phyloP scores from a whole-genome alignment of 2,888 invertebrate species.

The Bellardia pandia region DNA sequence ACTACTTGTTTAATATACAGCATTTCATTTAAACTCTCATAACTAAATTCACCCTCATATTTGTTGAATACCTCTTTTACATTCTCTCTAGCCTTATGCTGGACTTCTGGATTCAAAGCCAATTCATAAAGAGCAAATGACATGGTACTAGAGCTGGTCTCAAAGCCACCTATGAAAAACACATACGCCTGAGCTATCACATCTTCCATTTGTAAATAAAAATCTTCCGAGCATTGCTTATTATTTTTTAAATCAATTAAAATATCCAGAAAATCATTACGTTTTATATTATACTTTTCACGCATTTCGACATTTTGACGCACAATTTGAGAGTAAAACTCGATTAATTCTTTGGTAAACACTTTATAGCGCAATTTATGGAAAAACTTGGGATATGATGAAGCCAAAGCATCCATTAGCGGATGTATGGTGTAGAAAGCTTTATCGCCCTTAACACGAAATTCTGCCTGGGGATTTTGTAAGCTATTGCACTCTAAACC shows the following conservation, averaged over 20 bases:
- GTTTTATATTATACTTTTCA: constrained; percentile 73
- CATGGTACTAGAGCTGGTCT: constrained; percentile 85
- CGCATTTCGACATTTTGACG: constrained; percentile 73
- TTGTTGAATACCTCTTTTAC: constrained; percentile 73
- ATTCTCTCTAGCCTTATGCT: constrained; percentile 75
- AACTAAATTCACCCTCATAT: constrained; percentile 75
- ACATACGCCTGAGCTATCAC: constrained; percentile 85
- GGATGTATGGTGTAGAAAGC: constrained; percentile 48
- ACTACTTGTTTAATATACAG: constrained; percentile 76
- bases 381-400: constrained; percentile 44
- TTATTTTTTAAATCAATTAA: constrained; percentile 76
- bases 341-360: constrained; percentile 70
- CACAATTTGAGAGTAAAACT: constrained; percentile 75
- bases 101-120: constrained; percentile 76
- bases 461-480: constrained; percentile 81
- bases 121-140: constrained; percentile 81
- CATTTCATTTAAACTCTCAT: constrained; percentile 76
- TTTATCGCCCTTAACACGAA: constrained; percentile 78
- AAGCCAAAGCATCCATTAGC: constrained; percentile 43
- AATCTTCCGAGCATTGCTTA: constrained; percentile 35
- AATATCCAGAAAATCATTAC: constrained; percentile 78
- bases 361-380: constrained; percentile 77
- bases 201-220: constrained; percentile 83
- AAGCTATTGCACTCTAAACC: constrained; percentile 84
- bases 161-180: constrained; percentile 86